Percentiles rank a stretch among this genome's conserved stretches.
These are phyloP conservation scores for Antheraea pernyi DNA, from an alignment of 1,140 invertebrate species.

Conservation along the genomic window DNA sequence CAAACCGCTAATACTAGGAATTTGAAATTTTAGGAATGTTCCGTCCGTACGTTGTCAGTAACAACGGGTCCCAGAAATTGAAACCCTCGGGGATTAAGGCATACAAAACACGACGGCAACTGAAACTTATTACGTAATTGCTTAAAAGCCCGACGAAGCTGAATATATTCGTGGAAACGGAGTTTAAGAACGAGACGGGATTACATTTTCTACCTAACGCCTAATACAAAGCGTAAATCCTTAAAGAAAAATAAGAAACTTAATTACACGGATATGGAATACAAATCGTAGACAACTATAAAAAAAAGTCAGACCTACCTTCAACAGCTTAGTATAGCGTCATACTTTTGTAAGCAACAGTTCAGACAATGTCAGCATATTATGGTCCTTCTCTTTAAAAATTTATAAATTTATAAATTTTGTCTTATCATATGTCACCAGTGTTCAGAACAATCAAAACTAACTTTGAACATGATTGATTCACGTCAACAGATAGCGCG, in stretches of 20 bases:
- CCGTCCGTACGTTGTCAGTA: slow-evolving; percentile 20
- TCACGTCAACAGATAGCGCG: slow-evolving; percentile 1
- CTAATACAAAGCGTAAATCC: not conserved
- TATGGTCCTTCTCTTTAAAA: too few relatives aligned
- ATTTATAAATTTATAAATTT: too few relatives aligned
- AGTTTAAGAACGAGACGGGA: not conserved
- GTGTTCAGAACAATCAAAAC: not conserved
- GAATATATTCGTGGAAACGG: not conserved
- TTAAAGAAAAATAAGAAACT: too few relatives aligned
- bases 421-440: not conserved
- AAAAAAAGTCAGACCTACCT: too few relatives aligned
- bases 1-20: slow-evolving; percentile 20
- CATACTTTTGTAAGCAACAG: too few relatives aligned
- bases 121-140: slow-evolving; percentile 11
- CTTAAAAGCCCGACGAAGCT: slow-evolving; percentile 5
- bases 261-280: too few relatives aligned
- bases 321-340: too few relatives aligned
- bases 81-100: not conserved
- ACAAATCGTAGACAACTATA: too few relatives aligned
- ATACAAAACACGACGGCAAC: slow-evolving; percentile 7
- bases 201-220: not conserved
- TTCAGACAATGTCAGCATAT: too few relatives aligned
- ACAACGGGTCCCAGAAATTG: slow-evolving; percentile 20
- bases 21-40: slow-evolving; percentile 34
- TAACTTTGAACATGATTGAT: slow-evolving; percentile 14